phyloP scores from a whole-genome alignment of 2,888 invertebrate species.

The Lomographa bimaculata region DNA sequence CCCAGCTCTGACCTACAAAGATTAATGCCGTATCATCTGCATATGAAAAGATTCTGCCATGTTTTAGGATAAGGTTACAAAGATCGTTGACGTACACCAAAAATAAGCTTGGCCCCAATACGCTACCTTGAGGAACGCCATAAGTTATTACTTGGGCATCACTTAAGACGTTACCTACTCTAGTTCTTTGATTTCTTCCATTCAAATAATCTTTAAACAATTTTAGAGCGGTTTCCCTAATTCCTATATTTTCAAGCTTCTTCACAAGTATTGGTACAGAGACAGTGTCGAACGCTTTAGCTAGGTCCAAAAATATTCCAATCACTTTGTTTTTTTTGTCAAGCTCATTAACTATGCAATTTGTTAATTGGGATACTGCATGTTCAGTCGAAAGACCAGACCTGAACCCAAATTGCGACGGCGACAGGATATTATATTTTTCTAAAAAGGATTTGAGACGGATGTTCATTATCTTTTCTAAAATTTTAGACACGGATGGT shows the following conservation, averaged over 20 bases:
- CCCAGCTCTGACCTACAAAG: no score
- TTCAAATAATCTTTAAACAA: conserved; percentile 14
- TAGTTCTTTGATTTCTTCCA: conserved; percentile 14
- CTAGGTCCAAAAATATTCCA: conserved; percentile 6
- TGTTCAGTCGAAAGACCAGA: conserved; percentile 11
- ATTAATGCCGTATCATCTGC: no score
- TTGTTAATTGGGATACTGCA: conserved; percentile 4
- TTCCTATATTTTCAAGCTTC: conserved; percentile 14
- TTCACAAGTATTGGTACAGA: conserved; percentile 6
- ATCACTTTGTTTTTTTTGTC: not conserved
- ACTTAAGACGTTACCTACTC: conserved; percentile 3
- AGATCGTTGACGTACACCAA: no score
- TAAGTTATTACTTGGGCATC: not conserved
- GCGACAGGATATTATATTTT: conserved; percentile 1
- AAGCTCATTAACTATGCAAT: not conserved
- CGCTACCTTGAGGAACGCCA: conserved; percentile 1
- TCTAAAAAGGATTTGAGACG: not conserved
- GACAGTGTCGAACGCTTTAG: conserved; percentile 11
- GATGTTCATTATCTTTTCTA: conserved; percentile 3
- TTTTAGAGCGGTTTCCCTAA: conserved; percentile 7
- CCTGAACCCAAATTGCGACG: conserved; percentile 7
- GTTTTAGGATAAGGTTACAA: no score
- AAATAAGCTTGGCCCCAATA: not conserved
- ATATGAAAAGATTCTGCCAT: no score
- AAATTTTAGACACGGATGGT: conserved; percentile 3